phyloP scores from a whole-genome alignment of 2,113 vertebrate species.

The Galeopterus variegatus region DNA sequence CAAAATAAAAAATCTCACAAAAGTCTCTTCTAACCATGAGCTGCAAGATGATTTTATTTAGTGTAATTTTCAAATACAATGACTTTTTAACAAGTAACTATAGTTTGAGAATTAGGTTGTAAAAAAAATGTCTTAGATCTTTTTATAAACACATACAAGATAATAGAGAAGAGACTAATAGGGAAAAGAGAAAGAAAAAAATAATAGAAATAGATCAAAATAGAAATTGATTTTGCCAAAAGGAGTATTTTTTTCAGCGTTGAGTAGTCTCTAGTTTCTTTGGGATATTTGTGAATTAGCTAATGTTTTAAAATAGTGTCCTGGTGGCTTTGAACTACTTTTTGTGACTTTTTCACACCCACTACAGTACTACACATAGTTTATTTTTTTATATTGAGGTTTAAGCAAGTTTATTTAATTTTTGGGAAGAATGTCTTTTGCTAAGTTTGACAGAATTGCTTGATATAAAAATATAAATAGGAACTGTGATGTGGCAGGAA shows the following conservation, averaged over 20 bases:
- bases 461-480: constrained; percentile 36
- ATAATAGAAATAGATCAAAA: constrained; percentile 20
- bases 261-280: neutral
- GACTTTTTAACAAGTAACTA: constrained; percentile 33
- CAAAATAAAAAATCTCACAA: neutral
- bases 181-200: neutral
- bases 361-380: neutral
- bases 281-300: constrained; percentile 56
- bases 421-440: constrained; percentile 54
- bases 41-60: neutral
- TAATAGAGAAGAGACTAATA: neutral
- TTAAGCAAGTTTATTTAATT: constrained; percentile 66
- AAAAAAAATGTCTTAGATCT: constrained; percentile 26
- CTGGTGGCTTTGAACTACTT: constrained; percentile 58
- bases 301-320: constrained; percentile 63
- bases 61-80: neutral
- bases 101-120: neutral
- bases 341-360: neutral
- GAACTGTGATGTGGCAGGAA: neutral
- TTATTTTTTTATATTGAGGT: constrained; percentile 32
- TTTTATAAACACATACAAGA: constrained; percentile 23
- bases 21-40: neutral
- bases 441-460: constrained; percentile 39
- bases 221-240: neutral
- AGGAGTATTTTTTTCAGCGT: constrained; percentile 13